Percentiles rank a stretch among this genome's conserved stretches.
phyloP scores from a whole-genome alignment of 2,113 vertebrate species.

The Taxidea taxus region DNA sequence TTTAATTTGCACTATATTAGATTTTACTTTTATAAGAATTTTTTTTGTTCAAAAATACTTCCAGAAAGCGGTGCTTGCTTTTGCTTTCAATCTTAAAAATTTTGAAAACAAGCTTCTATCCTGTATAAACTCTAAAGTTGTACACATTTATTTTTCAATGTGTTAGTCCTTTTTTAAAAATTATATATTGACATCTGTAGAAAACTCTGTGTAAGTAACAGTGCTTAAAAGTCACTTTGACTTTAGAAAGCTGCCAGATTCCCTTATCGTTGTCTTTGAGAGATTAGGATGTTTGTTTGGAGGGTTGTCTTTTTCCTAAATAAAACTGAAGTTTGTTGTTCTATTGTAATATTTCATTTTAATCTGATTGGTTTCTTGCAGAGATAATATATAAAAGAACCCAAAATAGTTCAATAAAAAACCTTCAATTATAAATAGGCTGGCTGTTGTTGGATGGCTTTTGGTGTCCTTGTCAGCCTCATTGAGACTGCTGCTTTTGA shows the following conservation, averaged over 20 bases:
- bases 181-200: constrained; percentile 4
- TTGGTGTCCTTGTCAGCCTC: not conserved
- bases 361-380: constrained; percentile 18
- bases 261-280: constrained; percentile 54
- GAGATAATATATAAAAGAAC: constrained; percentile 39
- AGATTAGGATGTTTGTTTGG: constrained; percentile 42
- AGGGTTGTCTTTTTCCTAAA: constrained; percentile 28
- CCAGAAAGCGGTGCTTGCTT: constrained; percentile 13
- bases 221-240: constrained; percentile 45
- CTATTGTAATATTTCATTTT: constrained; percentile 46
- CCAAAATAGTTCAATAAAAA: constrained; percentile 57
- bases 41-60: not conserved
- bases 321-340: constrained; percentile 54
- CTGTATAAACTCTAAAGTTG: constrained; percentile 17
- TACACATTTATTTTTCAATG: not conserved
- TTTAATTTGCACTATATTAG: not conserved
- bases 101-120: not conserved
- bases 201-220: constrained; percentile 32
- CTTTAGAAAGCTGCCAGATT: constrained; percentile 34
- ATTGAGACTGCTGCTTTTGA: not conserved
- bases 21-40: not conserved
- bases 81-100: constrained; percentile 4
- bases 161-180: not conserved
- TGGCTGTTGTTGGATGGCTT: not conserved
- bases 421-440: not conserved